These are phyloP conservation scores for Plebejus melissa DNA, from an alignment of 2,888 invertebrate genomes.

Conservation along the genomic window DNA sequence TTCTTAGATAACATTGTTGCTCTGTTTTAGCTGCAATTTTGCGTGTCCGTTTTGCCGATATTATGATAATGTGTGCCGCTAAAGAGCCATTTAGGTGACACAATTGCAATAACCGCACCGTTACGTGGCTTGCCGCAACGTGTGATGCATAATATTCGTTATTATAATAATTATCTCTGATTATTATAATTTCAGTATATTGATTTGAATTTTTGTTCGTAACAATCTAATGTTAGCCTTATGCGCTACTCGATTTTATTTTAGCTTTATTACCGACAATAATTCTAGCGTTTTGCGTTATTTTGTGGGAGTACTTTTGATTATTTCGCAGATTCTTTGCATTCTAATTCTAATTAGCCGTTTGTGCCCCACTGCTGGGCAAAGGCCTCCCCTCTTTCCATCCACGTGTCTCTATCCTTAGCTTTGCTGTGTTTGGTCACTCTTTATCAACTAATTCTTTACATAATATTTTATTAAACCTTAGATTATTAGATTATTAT, in stretches of 20 bases:
- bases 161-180: neutral
- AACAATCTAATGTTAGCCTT: neutral
- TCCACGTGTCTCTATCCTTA: too few species aligned
- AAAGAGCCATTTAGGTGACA: slow-evolving; percentile 13
- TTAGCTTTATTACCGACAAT: too few species aligned
- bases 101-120: slow-evolving; percentile 23
- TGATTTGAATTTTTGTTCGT: neutral
- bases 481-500: too few species aligned
- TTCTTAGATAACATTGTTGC: neutral
- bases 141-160: neutral
- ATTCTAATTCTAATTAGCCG: too few species aligned
- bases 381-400: too few species aligned
- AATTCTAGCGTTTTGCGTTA: too few species aligned
- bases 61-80: neutral
- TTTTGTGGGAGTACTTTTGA: too few species aligned
- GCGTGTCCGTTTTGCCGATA: neutral
- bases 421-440: too few species aligned
- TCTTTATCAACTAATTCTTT: too few species aligned
- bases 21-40: neutral
- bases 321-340: too few species aligned
- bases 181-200: neutral
- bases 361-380: too few species aligned
- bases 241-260: neutral
- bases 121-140: neutral
- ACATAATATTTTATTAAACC: too few species aligned